A percentile compares a stretch with the other conserved stretches of the same genome.
Conservation (phyloP, 2,113 vertebrate genomes). For the Psittacula cyanocephala region DNA sequence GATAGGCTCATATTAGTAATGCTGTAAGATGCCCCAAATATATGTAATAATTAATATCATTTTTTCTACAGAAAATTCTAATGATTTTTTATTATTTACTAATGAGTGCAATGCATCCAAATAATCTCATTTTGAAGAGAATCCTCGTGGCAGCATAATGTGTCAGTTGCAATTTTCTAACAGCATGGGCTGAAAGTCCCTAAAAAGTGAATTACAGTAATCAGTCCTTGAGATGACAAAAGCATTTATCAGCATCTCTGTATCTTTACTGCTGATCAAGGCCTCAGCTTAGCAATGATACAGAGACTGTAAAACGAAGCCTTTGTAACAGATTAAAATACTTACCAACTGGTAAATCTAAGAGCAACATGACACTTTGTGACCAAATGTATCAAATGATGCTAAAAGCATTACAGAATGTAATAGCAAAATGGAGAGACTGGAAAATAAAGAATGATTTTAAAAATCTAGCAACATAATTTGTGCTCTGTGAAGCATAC, state of each 20-base stretch:
- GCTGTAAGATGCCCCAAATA: not conserved
- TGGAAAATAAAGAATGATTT: not conserved
- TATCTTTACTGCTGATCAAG: slow-evolving; percentile 55
- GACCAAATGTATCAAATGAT: not conserved
- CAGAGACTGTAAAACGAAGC: slow-evolving; percentile 51
- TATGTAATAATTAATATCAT: not conserved
- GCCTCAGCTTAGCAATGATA: slow-evolving; percentile 53
- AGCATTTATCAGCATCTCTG: slow-evolving; percentile 69
- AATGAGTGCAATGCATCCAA: slow-evolving; percentile 38
- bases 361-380: slow-evolving; percentile 1
- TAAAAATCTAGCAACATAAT: not conserved
- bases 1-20: not conserved
- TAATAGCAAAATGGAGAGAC: not conserved
- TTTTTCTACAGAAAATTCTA: not conserved
- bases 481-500: not conserved
- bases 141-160: slow-evolving; percentile 45
- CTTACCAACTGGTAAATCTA: slow-evolving; percentile 47
- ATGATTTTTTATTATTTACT: not conserved
- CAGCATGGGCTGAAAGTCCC: slow-evolving; percentile 55
- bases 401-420: not conserved
- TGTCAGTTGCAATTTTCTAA: slow-evolving; percentile 54
- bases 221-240: slow-evolving; percentile 70
- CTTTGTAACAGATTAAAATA: slow-evolving; percentile 59
- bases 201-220: slow-evolving; percentile 69
- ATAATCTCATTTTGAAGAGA: slow-evolving; percentile 57